phyloP scores from a whole-genome alignment of 2,797 vertebrate species.

The Apogon hyalosoma region DNA sequence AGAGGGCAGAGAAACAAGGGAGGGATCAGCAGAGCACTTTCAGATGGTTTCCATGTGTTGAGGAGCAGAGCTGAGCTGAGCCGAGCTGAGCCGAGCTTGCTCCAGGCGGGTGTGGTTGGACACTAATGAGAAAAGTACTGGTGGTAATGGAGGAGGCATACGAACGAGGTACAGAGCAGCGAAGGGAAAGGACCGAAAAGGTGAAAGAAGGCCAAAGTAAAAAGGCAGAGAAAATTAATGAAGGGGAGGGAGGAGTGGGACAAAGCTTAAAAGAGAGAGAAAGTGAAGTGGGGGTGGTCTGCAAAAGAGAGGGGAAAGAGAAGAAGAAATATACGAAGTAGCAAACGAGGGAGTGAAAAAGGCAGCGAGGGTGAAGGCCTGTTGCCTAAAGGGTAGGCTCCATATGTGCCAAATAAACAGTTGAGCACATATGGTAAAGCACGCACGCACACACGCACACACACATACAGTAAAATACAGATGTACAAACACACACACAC shows the following conservation, averaged over 20 bases:
- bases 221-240: conserved; percentile 28
- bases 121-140: conserved; percentile 86
- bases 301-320: conserved; percentile 5
- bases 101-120: conserved; percentile 84
- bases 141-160: conserved; percentile 79
- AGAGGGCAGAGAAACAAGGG: conserved; percentile 68
- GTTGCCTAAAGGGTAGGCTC: conserved; percentile 66
- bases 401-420: conserved; percentile 74
- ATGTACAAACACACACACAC: conserved; percentile 59
- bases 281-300: conserved; percentile 12
- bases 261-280: conserved; percentile 13
- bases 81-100: conserved; percentile 73
- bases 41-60: conserved; percentile 87
- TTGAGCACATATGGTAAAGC: conserved; percentile 68
- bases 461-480: conserved; percentile 66
- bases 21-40: conserved; percentile 65
- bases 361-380: conserved; percentile 37
- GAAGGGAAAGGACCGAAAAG: conserved; percentile 41
- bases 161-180: conserved; percentile 51
- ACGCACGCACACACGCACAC: conserved; percentile 63
- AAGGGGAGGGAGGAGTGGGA: conserved; percentile 1
- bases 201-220: conserved; percentile 52
- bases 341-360: conserved; percentile 22
- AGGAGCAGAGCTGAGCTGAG: conserved; percentile 63
- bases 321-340: conserved; percentile 19